These are phyloP conservation scores for Chaetogeoica ovagalla DNA, from an alignment of 2,888 invertebrate genomes.

Conservation along the genomic window DNA sequence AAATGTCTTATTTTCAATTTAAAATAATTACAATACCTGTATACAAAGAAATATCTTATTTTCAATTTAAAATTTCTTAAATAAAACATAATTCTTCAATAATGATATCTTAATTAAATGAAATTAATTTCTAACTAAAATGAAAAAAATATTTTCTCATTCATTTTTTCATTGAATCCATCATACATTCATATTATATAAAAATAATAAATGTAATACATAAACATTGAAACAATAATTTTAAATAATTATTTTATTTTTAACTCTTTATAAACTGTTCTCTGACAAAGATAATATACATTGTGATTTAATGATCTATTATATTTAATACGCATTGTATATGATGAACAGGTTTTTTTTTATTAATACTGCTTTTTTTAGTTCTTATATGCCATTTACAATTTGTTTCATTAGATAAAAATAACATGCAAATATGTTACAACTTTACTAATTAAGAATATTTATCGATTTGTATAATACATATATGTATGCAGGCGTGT, in stretches of 20 bases:
- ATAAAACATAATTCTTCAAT: constrained; percentile 14
- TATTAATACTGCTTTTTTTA: background rate
- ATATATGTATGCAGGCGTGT: constrained; percentile 6
- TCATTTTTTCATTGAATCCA: constrained; percentile 14
- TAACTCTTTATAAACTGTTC: background rate
- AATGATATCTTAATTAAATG: constrained; percentile 1
- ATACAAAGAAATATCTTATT: background rate
- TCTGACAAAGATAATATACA: background rate
- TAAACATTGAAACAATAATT: constrained; percentile 16
- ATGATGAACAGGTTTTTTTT: background rate
- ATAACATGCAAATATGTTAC: constrained; percentile 21
- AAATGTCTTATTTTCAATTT: background rate
- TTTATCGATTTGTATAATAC: constrained; percentile 27
- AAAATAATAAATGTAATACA: constrained; percentile 12
- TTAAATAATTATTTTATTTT: constrained; percentile 2
- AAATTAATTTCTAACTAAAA: constrained; percentile 18
- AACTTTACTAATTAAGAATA: constrained; percentile 24
- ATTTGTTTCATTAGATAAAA: background rate
- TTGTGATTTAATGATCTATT: background rate
- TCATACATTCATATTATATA: constrained; percentile 11
- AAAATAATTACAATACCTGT: background rate
- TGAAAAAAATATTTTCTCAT: background rate
- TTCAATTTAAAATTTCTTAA: background rate
- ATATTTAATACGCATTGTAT: background rate
- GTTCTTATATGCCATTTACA: constrained; percentile 6